Base-by-base conservation (phyloP, 2,888 invertebrate species). In the Tethea ocularis region DNA sequence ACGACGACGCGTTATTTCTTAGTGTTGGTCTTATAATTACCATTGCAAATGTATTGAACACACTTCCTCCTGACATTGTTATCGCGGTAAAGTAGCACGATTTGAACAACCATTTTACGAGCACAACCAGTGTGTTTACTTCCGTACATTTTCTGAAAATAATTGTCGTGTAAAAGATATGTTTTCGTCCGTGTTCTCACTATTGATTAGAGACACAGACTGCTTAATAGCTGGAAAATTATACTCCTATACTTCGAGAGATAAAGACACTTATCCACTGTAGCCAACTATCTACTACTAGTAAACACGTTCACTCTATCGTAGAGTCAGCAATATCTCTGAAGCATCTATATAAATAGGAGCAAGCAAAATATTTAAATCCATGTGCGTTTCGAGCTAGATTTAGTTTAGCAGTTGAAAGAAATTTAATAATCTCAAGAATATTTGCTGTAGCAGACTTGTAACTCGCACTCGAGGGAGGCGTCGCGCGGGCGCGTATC, bases 401-500 rank as follows among this genome's bases (percentile, higher is more conserved):
- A 36, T 13, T 20, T 53, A 33, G 4, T 63, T 52, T 29, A 22
- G 57, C 55, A 68, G 56, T 59, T 69, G 57, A 60, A 68, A 76
- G 74, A 71, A 77, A 78, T 84, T 80, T 76, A 83, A 83, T 83
- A 82, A 83, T 81, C 78, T 82, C 69, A 75, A 83, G 81, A 82
- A 75, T 84, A 82, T 85, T 86, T 86, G 83, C 78, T 79, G 82
- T 78, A 80, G 77, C 80, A 80, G 82, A 84, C 80, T 61, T 64
- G 61, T 64, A 77, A 81, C 81, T 81, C 76, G 78, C 71, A 71
- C 72, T 78, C 74, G 80, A 78, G 87, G 85, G 84, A 79, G 81
- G 83, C 83, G 88, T 83, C 91, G 91, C 89, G 90, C 91, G 90
- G 91, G 91, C 90, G 91, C 90, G 91, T 91, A 91, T 91, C 89